Evolutionary conservation across 2,888 invertebrate genomes (phyloP).

Genomic region (Nineta flava): DNA sequence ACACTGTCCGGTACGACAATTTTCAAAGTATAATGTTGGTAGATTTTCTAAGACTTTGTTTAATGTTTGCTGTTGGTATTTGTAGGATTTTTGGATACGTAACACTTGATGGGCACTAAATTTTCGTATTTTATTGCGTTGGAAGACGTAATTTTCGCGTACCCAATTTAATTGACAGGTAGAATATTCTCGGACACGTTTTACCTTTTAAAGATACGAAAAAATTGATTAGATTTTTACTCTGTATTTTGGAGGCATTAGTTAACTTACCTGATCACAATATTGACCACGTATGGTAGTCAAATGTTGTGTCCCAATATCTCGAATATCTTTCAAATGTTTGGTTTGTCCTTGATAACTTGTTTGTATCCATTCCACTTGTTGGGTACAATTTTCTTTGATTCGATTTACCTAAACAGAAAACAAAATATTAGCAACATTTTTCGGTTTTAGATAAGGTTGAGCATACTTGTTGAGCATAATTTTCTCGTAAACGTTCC

Average conservation of each 20-base stretch:
- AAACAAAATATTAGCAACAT: constrained; percentile 5
- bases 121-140: constrained; percentile 84
- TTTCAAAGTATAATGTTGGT: constrained; percentile 80
- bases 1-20: constrained; percentile 75
- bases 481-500: constrained; percentile 79
- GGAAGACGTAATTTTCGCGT: constrained; percentile 89
- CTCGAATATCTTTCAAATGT: constrained; percentile 73
- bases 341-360: constrained; percentile 81
- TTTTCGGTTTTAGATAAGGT: not conserved
- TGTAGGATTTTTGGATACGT: constrained; percentile 80
- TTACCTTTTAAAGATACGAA: constrained; percentile 47
- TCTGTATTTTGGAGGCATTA: not conserved
- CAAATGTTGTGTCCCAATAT: constrained; percentile 80
- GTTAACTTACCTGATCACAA: constrained; percentile 61
- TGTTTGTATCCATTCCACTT: constrained; percentile 85
- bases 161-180: constrained; percentile 84
- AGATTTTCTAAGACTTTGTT: constrained; percentile 88
- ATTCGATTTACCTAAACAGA: constrained; percentile 61
- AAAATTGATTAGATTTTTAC: not conserved
- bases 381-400: constrained; percentile 84
- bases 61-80: constrained; percentile 87
- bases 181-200: constrained; percentile 83
- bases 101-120: constrained; percentile 88
- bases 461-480: constrained; percentile 63
- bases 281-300: constrained; percentile 81